A percentile compares a stretch with the other conserved stretches of the same genome.
These are phyloP conservation scores for Reticulitermes lucifugus DNA, from an alignment of 2,888 invertebrate species.

Conservation along the genomic window DNA sequence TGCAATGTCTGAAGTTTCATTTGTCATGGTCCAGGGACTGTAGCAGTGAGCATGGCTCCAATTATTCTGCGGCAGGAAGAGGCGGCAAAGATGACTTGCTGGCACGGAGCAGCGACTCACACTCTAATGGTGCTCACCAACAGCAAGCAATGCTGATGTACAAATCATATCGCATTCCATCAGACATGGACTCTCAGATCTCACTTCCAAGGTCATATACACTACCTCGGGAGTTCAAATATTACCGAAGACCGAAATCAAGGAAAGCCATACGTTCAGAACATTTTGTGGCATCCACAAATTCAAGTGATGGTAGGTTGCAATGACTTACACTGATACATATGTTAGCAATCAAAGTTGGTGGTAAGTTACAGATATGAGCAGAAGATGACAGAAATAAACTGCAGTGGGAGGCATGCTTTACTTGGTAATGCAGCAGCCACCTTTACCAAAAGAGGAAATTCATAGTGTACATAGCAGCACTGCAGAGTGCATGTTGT, in stretches of 20 bases:
- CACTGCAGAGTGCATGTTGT: too few species aligned
- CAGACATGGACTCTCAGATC: slow-evolving; percentile 81
- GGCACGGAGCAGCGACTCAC: slow-evolving; percentile 40
- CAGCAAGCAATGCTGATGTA: slow-evolving; percentile 58
- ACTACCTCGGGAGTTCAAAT: slow-evolving; percentile 86
- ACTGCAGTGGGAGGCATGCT: too few species aligned
- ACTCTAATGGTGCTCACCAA: slow-evolving; percentile 46
- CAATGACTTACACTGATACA: neutral
- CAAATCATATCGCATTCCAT: slow-evolving; percentile 70
- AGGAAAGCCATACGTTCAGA: slow-evolving; percentile 72
- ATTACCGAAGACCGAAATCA: slow-evolving; percentile 72
- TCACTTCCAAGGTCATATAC: slow-evolving; percentile 88
- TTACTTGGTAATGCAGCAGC: too few species aligned
- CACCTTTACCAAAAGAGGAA: too few species aligned
- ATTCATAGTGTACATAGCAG: too few species aligned
- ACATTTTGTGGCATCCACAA: slow-evolving; percentile 82
- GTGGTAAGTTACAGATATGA: too few species aligned
- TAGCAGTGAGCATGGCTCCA: slow-evolving; percentile 51
- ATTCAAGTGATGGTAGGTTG: slow-evolving; percentile 83
- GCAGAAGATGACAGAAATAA: too few species aligned
- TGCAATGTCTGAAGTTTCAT: neutral
- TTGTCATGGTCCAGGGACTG: slow-evolving; percentile 45
- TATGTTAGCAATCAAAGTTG: too few species aligned
- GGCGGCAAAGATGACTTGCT: slow-evolving; percentile 35
- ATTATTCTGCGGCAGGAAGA: slow-evolving; percentile 49